phyloP scores from a whole-genome alignment of 2,888 invertebrate genomes.

The Graphium colonna region DNA sequence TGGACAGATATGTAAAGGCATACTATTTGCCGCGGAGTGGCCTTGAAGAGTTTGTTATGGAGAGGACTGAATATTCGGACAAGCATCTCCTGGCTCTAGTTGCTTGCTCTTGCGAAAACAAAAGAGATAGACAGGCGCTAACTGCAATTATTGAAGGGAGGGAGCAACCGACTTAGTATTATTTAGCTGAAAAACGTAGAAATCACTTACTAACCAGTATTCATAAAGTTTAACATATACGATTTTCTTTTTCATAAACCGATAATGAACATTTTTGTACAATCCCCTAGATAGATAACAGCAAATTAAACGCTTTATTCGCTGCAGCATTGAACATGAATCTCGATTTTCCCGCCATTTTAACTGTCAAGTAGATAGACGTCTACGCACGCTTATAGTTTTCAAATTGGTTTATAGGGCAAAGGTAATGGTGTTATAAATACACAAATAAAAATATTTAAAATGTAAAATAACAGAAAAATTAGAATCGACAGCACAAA shows the following conservation, averaged over 20 bases:
- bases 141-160: slow-evolving; percentile 84
- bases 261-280: background rate
- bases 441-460: background rate
- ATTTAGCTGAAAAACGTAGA: background rate
- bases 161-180: slow-evolving; percentile 39
- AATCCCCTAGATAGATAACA: too few species aligned
- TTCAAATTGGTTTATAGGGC: slow-evolving; percentile 14
- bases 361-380: slow-evolving; percentile 3
- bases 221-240: background rate
- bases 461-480: background rate
- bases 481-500: background rate
- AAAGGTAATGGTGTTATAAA: background rate
- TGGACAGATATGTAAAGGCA: slow-evolving; percentile 97
- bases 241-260: background rate
- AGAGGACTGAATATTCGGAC: slow-evolving; percentile 92
- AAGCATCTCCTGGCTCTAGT: slow-evolving; percentile 93
- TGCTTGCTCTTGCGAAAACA: slow-evolving; percentile 92
- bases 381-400: background rate
- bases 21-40: slow-evolving; percentile 95
- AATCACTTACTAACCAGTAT: background rate
- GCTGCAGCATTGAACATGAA: background rate
- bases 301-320: background rate
- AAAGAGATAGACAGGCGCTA: slow-evolving; percentile 90
- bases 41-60: slow-evolving; percentile 93
- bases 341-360: slow-evolving; percentile 3